phyloP scores from a whole-genome alignment of 1,140 invertebrate species.

The Rhagoletis pomonella region DNA sequence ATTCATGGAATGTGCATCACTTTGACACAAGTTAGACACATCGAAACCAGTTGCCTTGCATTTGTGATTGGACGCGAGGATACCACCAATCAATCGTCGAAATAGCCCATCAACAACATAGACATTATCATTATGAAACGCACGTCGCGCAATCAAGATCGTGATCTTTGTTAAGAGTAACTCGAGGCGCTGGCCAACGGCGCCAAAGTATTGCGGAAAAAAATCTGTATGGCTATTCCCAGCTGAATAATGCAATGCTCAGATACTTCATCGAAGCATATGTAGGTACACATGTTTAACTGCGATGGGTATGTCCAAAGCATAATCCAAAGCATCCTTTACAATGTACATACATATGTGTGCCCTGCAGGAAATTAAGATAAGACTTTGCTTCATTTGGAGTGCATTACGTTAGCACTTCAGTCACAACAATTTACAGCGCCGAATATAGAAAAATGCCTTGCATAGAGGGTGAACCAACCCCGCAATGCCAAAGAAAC shows the following conservation, averaged over 20 bases:
- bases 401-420: not conserved
- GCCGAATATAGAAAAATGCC: too few relatives aligned
- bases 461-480: not conserved
- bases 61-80: conserved; percentile 17
- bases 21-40: conserved; percentile 24
- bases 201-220: conserved; percentile 13
- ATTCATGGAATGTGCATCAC: conserved; percentile 49
- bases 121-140: conserved; percentile 36
- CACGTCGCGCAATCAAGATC: conserved; percentile 33
- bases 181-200: not conserved
- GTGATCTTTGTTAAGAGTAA: not conserved
- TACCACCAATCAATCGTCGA: conserved; percentile 35
- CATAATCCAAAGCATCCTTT: conserved; percentile 31
- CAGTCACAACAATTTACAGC: not conserved
- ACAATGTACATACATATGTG: not conserved
- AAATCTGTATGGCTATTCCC: not conserved
- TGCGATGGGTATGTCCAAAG: not conserved
- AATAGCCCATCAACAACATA: conserved; percentile 22
- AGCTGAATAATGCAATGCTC: too few relatives aligned
- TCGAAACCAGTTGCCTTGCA: not conserved
- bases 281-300: not conserved
- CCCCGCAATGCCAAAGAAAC: not conserved
- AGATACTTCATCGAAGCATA: not conserved
- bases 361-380: not conserved
- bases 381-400: too few relatives aligned